Evolutionary conservation across 2,113 vertebrate genomes (phyloP).

Genomic region (Nothoprocta perdicaria): DNA sequence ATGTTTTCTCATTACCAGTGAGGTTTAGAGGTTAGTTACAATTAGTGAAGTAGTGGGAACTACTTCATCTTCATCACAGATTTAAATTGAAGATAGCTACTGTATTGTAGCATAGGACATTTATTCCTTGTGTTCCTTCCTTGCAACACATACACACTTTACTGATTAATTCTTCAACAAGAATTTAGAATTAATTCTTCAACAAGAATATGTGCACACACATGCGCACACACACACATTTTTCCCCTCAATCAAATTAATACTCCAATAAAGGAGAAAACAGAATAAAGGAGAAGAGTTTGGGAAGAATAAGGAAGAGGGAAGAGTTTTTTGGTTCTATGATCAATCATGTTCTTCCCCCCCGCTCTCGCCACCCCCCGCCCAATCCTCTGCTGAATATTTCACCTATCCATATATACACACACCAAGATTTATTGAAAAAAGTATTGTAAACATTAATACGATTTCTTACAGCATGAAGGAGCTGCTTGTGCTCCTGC

Average conservation of each 20-base stretch:
- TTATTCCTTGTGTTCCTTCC: not conserved
- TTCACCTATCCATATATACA: not conserved
- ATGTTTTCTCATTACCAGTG: not conserved
- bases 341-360: not conserved
- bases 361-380: too few relatives aligned
- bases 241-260: not conserved
- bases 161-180: not conserved
- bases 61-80: not conserved
- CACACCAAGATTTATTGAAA: not conserved
- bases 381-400: not conserved
- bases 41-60: too few relatives aligned
- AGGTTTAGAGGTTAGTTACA: too few relatives aligned
- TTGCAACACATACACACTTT: not conserved
- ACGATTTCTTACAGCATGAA: not conserved
- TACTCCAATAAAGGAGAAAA: not conserved
- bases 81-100: not conserved
- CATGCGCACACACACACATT: too few relatives aligned
- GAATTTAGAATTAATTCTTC: not conserved
- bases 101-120: not conserved
- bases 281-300: fast-evolving
- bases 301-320: too few relatives aligned
- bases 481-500: not conserved
- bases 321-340: not conserved
- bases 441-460: not conserved
- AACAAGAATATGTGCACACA: not conserved